Evolutionary conservation across 2,113 vertebrate species (phyloP).

Genomic region (Phalacrocorax brasilianus): DNA sequence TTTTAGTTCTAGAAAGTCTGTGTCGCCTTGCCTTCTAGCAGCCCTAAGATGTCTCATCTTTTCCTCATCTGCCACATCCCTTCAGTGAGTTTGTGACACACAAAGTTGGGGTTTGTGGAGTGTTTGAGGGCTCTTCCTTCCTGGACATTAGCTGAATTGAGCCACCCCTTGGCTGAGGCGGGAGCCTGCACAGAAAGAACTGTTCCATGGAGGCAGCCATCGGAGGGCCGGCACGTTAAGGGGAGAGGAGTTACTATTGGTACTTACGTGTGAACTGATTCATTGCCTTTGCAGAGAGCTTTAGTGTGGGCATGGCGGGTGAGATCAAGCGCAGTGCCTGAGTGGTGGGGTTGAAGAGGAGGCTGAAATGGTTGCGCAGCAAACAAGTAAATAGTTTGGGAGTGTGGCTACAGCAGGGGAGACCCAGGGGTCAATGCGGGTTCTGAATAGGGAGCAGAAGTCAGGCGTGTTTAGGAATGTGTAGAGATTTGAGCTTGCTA

Average conservation of each 20-base stretch:
- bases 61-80: neutral
- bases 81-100: neutral
- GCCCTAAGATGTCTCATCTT: neutral
- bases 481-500: neutral
- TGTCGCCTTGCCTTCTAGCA: neutral
- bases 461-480: neutral
- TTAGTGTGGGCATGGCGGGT: neutral
- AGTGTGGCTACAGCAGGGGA: neutral
- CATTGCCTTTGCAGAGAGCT: neutral
- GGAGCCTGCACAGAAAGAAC: neutral
- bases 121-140: neutral
- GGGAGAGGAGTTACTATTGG: neutral
- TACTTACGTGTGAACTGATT: neutral
- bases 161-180: neutral
- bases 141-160: too few species aligned
- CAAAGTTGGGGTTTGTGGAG: neutral
- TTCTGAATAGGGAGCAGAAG: neutral
- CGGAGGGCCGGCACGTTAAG: accelerated
- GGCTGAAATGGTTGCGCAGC: neutral
- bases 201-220: neutral
- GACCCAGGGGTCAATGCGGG: neutral
- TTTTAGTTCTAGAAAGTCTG: neutral
- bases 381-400: neutral
- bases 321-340: neutral
- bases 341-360: neutral